Evolutionary conservation across 2,113 vertebrate genomes (phyloP), one percentile per base, ranked within the genome.

Genomic region (Salvelinus fontinalis): DNA sequence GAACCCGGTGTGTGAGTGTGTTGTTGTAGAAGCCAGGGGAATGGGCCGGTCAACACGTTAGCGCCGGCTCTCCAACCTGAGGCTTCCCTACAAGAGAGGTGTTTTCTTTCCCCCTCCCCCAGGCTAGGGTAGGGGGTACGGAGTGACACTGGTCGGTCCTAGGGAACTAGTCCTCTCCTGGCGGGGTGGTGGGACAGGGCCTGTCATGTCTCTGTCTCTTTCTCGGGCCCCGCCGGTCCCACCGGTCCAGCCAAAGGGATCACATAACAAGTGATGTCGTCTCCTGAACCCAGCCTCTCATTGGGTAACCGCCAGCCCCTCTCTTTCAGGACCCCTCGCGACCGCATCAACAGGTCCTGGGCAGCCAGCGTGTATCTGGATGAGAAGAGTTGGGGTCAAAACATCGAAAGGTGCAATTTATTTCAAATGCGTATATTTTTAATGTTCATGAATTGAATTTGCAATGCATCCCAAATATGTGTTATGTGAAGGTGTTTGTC

Each of bases 211-310:
- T 44, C 39, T 39, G 39, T 39, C 87, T 95, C 94, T 31, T 4
- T 31, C 29, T 31, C 29, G 0, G 92, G 91, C 67, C 95, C 96
- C 0, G 94, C 95, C 88, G 92, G 91, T 64, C 95, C 96, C 0
- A 94, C 95, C 88, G 92, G 91, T 70, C 95, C 96, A 0, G 94
- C 95, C 88, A 99, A 86, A 3, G 97, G 98, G 87, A 99, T 92
- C 83, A 99, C 90, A 27, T 98, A 99, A 79, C 98, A 97, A 0
- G 98, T 98, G 89, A 99, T 99, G 92, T 99, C 98, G 31, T 99
- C 98, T 0, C 97, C 96, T 0, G 97, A 99, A 86, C 96, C 98
- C 87, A 99, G 94, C 92, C 90, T 97, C 74, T 99, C 96, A 0
- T 96, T 99, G 85, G 96, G 90, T 81, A 99, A 90, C 75, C 96